Base-by-base conservation (phyloP, 2,797 vertebrate genomes). In the Neosilurus hyrtlii region DNA sequence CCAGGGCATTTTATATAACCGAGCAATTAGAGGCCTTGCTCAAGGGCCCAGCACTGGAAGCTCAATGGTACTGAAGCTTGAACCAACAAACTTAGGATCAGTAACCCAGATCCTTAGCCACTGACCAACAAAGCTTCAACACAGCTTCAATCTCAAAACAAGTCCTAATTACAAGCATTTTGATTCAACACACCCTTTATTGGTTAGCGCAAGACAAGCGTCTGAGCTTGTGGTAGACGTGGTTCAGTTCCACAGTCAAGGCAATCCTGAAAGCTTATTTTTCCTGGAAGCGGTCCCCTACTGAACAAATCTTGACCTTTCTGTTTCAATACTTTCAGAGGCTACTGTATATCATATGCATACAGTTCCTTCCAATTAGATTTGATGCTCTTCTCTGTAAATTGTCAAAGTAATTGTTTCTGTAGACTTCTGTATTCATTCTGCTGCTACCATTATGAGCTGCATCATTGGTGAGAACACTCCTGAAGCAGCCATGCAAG, bases 341-440 rank as follows among this genome's bases (percentile, higher is more conserved):
- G n/a, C n/a, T n/a, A n/a, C n/a, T n/a, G n/a, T 43, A 6, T 43
- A 43, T 3, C 6, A 43, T 6, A 43, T 43, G 37, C 37, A 43
- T 71, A 26, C 35, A 49, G n/a, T 54, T 52, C 70, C 70, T 54
- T 8, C 22, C n/a, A 72, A 72, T 72, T 71, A 72, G 49, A 52
- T 8, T 26, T 9, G 37, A 70, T 70, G 24, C 8, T 35, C 35
- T 56, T 61, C 18, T 75, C 56, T 43, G 6, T 37, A 75, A 37
- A 59, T 61, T 75, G 11, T 24, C 52, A 37, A 6, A 15, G 11
- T 14, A 9, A 37, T 37, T 75, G 30, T 75, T 75, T 61, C 30
- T 75, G 30, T 43, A 37, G 56, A 75, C 73, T 61, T 75, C 73
- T 59, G 54, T 35, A 75, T 59, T 37, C 6, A 61, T 61, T 61